Evolutionary conservation across 2,797 vertebrate genomes (phyloP).

Genomic region (Peromyscus aztecus): DNA sequence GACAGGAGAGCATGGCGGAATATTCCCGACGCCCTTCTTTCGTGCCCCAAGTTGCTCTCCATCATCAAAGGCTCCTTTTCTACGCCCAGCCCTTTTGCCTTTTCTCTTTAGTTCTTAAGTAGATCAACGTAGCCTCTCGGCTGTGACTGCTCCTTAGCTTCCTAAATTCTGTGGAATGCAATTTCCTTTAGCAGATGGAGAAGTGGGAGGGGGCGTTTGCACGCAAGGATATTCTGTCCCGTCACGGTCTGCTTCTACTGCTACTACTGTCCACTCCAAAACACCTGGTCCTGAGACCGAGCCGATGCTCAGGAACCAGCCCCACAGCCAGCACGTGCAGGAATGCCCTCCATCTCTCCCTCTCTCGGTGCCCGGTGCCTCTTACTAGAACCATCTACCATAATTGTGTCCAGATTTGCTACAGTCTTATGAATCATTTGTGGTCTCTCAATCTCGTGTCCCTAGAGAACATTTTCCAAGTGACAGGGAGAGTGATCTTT

Average conservation of each 20-base stretch:
- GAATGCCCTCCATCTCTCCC: neutral
- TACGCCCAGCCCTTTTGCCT: too few relatives aligned
- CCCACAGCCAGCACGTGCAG: neutral
- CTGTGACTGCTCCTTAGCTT: neutral
- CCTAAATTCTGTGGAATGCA: constrained; percentile 1
- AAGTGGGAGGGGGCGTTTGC: neutral
- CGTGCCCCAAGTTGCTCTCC: too few relatives aligned
- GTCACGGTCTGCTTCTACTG: neutral
- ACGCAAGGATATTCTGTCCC: neutral
- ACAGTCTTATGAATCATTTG: neutral
- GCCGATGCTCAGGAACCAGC: neutral
- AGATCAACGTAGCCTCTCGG: neutral
- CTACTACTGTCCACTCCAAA: neutral
- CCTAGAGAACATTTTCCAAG: neutral
- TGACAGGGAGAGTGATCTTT: neutral
- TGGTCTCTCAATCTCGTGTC: neutral
- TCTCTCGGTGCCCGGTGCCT: neutral
- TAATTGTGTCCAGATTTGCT: neutral
- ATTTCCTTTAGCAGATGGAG: neutral
- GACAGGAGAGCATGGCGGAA: neutral
- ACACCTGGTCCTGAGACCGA: neutral
- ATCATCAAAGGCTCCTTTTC: neutral
- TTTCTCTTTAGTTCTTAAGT: neutral
- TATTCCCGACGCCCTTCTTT: neutral
- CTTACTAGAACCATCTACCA: neutral